Evolutionary conservation across 2,797 vertebrate genomes (phyloP).

Genomic region (Diglossa cyanea): DNA sequence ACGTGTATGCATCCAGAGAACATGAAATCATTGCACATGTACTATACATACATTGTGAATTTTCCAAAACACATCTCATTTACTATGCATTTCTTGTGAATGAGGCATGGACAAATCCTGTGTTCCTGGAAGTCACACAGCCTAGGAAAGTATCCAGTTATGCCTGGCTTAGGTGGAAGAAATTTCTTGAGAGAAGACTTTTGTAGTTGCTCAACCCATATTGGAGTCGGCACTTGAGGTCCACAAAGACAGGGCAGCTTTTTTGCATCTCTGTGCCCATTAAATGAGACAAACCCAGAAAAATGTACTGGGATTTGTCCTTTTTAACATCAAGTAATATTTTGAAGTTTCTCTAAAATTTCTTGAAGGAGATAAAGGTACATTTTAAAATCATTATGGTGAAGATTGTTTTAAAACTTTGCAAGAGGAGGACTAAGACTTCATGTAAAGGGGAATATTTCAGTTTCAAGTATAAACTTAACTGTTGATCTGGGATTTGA

Average conservation of each 20-base stretch:
- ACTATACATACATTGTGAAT: neutral
- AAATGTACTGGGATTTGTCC: neutral
- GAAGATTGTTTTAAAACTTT: neutral
- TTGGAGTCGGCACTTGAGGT: neutral
- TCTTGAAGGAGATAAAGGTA: neutral
- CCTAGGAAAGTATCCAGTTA: conserved; percentile 16
- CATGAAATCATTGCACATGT: conserved; percentile 40
- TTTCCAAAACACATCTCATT: conserved; percentile 50
- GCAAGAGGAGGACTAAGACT: neutral
- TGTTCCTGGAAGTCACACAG: neutral
- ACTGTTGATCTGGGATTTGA: neutral
- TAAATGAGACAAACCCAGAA: neutral
- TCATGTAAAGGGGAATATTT: neutral
- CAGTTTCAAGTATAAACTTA: neutral
- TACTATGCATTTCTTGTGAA: conserved; percentile 34
- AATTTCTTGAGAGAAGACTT: neutral
- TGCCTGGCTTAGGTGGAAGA: conserved; percentile 15
- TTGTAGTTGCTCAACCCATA: neutral
- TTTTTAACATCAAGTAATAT: neutral
- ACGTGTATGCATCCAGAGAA: neutral
- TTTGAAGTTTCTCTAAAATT: neutral
- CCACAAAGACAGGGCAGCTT: neutral
- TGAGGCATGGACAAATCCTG: conserved; percentile 17
- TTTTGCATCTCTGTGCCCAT: neutral
- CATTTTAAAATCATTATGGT: neutral